Evolutionary conservation across 2,888 invertebrate genomes (phyloP).

Genomic region (Diarsia brunnea): DNA sequence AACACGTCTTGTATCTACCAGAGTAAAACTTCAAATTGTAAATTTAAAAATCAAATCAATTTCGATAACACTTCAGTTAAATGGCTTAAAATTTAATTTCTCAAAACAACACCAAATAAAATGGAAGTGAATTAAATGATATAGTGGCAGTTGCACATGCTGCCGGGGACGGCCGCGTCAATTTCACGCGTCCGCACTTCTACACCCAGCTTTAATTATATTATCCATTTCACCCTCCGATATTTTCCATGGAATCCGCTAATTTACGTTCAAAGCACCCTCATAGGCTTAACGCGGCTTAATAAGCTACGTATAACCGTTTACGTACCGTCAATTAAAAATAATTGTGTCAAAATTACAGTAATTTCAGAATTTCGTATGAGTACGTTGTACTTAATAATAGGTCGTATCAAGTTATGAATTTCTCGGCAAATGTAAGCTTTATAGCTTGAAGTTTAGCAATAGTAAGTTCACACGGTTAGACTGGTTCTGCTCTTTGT

Average conservation of each 20-base stretch:
- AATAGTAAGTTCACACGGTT: background rate
- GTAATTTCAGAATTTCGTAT: constrained; percentile 38
- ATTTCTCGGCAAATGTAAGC: constrained; percentile 32
- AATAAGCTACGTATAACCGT: constrained; percentile 38
- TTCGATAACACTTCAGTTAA: constrained; percentile 8
- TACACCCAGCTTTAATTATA: constrained; percentile 46
- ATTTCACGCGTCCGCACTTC: constrained; percentile 60
- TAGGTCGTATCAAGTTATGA: constrained; percentile 16
- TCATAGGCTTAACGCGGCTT: constrained; percentile 31
- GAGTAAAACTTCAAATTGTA: no score
- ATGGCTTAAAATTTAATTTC: constrained; percentile 34
- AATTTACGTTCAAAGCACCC: constrained; percentile 44
- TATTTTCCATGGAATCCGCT: constrained; percentile 46
- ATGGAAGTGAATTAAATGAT: constrained; percentile 53
- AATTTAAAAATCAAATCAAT: constrained; percentile 19
- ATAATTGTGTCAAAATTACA: constrained; percentile 48
- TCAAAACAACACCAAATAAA: constrained; percentile 45
- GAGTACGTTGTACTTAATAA: constrained; percentile 26
- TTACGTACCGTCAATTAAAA: constrained; percentile 44
- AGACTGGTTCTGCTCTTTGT: background rate
- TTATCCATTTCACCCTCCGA: constrained; percentile 42
- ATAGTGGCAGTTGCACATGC: constrained; percentile 49
- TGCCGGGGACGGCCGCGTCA: constrained; percentile 57
- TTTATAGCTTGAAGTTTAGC: constrained; percentile 17
- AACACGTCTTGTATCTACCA: no score